Evolutionary conservation across 2,797 vertebrate genomes (phyloP), one percentile per base, ranked within the genome.

Genomic region (Squalus acanthias): DNA sequence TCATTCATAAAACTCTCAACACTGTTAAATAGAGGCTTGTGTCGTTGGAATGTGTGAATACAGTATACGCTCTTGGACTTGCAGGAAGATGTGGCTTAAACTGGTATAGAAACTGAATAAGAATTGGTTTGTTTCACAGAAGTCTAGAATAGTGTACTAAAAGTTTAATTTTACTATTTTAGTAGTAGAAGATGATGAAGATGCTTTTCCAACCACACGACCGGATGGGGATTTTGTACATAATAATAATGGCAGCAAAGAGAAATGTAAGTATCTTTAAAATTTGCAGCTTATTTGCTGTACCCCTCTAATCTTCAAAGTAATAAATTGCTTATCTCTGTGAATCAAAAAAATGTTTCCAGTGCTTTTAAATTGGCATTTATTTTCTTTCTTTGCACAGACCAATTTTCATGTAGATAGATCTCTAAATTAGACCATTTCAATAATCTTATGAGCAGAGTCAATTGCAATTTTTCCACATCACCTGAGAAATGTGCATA

Each of bases 161-260:
- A 95, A 33, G 0, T 46, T 96, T 67, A 69, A 89, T 46, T 82
- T 24, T 96, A 9, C 76, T 57, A 96, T 97, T 97, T 96, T 97
- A 98, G 98, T 98, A 97, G 98, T 98, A 96, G 99, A 99, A 98
- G 99, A 99, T 70, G 99, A 99, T 95, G 99, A 99, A 97, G 99
- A 99, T 63, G 99, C 99, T 96, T 99, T 99, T 97, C 98, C 98
- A 96, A 98, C 97, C 26, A 97, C 98, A 96, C 99, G 98, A 96
- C 97, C 98, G 0, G 98, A 99, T 96, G 98, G 98, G 12, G 99
- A 99, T 96, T 99, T 98, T 97, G 98, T 99, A 96, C 99, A 99
- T 97, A 99, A 98, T 97, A 99, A 98, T 97, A 99, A 99, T 96
- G 99, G 98, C 97, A 99, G 98, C 98, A 99, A 99, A 97, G 99